A percentile compares a stretch with the other conserved stretches of the same genome.
These are phyloP conservation scores for Meleagris gallopavo DNA, from an alignment of 2,113 vertebrate genomes.

Conservation along the genomic window DNA sequence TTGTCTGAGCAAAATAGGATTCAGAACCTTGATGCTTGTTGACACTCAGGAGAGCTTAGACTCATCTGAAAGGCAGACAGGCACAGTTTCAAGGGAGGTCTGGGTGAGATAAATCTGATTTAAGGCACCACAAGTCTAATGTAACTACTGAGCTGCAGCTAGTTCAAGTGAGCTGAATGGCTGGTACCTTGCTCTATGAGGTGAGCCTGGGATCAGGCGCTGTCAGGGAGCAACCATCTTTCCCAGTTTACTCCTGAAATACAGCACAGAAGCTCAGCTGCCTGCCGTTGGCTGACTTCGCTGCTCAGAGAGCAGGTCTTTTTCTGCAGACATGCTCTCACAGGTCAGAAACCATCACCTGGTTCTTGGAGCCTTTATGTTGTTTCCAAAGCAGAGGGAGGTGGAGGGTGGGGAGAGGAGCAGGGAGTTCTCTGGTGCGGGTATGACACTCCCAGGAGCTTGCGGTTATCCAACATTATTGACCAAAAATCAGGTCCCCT, in stretches of 20 bases:
- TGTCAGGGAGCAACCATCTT: background rate
- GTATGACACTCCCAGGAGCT: background rate
- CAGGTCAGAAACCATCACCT: background rate
- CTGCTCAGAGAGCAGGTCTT: background rate
- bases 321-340: background rate
- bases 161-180: background rate
- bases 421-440: background rate
- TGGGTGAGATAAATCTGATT: background rate
- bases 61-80: background rate
- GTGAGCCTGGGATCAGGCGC: background rate
- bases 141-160: background rate
- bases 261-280: background rate
- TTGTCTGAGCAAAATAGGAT: background rate
- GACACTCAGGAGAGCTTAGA: background rate
- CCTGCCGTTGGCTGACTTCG: background rate
- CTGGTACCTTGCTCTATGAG: background rate
- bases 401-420: background rate
- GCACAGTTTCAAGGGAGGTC: background rate
- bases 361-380: background rate
- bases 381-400: background rate
- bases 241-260: background rate
- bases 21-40: background rate
- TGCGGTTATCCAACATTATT: background rate
- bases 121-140: background rate
- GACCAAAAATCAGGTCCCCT: accelerated